phyloP scores from a whole-genome alignment of 2,113 vertebrate genomes.

The Aramus guarauna region DNA sequence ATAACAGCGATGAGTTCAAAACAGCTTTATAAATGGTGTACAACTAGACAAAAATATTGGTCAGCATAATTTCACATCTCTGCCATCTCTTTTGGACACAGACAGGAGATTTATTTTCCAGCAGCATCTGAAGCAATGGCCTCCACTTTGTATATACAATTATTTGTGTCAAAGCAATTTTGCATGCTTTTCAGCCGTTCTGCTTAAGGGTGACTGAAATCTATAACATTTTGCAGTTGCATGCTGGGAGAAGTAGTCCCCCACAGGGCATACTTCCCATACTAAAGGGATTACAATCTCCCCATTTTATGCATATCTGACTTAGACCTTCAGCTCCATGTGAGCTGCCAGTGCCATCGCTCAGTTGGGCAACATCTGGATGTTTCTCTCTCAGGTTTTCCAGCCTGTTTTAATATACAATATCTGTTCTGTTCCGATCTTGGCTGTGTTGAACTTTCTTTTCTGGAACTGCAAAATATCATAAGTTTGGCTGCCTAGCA shows the following conservation, averaged over 20 bases:
- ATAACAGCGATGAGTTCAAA: neutral
- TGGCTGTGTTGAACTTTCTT: conserved; percentile 34
- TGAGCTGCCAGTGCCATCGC: neutral
- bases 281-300: conserved; percentile 47
- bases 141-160: neutral
- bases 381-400: conserved; percentile 14
- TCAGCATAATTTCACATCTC: neutral
- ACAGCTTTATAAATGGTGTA: neutral
- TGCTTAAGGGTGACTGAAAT: neutral
- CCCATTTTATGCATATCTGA: conserved; percentile 37
- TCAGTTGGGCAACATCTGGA: conserved; percentile 14
- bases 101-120: conserved; percentile 10
- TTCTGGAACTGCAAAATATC: conserved; percentile 61
- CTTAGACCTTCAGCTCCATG: neutral
- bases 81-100: neutral
- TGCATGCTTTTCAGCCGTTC: neutral
- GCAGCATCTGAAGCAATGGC: neutral
- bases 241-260: conserved; percentile 37
- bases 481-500: conserved; percentile 53
- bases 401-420: conserved; percentile 37
- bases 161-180: conserved; percentile 58
- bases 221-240: conserved; percentile 5
- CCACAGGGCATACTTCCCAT: conserved; percentile 28
- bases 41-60: neutral
- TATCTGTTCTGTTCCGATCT: conserved; percentile 53